These are phyloP conservation scores for Pteronura brasiliensis DNA, from an alignment of 2,113 vertebrate genomes.

Conservation along the genomic window DNA sequence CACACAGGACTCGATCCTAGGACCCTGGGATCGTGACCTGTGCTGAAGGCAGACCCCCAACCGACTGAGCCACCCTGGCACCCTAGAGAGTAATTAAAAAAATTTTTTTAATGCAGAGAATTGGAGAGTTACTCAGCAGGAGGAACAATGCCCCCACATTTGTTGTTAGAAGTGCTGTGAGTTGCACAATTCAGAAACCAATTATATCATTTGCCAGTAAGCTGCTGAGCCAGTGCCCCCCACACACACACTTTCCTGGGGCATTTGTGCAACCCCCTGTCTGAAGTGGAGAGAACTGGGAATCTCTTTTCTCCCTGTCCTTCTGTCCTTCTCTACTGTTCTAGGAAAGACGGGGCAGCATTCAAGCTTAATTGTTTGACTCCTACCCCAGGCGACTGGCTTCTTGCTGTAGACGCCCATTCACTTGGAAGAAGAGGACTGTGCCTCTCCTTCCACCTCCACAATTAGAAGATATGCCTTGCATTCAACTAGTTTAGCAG, in stretches of 20 bases:
- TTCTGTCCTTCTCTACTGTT: neutral
- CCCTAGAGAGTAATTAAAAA: too few relatives aligned
- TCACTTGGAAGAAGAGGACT: neutral
- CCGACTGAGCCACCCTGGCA: too few relatives aligned
- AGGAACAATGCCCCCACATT: too few relatives aligned
- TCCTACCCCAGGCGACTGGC: neutral
- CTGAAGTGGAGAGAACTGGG: rapidly evolving
- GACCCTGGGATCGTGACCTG: too few relatives aligned
- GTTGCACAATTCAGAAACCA: neutral
- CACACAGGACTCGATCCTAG: too few relatives aligned
- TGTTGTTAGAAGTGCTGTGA: neutral
- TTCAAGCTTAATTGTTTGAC: neutral
- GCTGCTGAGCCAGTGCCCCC: too few relatives aligned
- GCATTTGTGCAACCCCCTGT: rapidly evolving
- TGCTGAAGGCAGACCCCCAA: too few relatives aligned
- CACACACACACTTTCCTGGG: neutral
- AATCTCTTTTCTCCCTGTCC: too few relatives aligned
- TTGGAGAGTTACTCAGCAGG: neutral
- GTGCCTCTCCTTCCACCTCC: neutral
- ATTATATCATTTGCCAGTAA: too few relatives aligned
- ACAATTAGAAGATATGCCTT: neutral
- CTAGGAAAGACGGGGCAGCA: rapidly evolving
- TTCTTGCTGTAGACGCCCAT: neutral
- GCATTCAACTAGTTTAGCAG: neutral
- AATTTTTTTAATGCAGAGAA: neutral